Percentiles rank a stretch among this genome's conserved stretches.
phyloP scores from a whole-genome alignment of 2,888 invertebrate species.

The Trilocha varians region DNA sequence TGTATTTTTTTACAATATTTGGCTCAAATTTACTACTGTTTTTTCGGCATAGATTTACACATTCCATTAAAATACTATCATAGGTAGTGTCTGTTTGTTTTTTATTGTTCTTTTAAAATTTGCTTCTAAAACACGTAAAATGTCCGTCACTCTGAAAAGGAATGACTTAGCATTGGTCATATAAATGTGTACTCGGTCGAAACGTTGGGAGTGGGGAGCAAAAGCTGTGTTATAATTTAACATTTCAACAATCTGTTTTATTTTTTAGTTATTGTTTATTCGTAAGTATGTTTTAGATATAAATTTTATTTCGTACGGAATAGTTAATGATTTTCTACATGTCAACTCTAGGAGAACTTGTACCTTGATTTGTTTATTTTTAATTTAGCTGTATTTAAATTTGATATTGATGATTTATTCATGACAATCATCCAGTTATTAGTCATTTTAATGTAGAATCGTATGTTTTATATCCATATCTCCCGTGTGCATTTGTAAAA shows the following conservation, averaged over 20 bases:
- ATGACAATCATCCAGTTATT: conserved; percentile 52
- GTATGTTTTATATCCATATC: conserved; percentile 18
- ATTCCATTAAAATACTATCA: conserved; percentile 63
- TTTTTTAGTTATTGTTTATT: conserved; percentile 71
- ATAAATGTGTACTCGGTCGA: conserved; percentile 34
- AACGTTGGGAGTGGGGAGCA: conserved; percentile 54
- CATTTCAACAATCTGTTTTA: conserved; percentile 71
- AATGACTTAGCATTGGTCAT: conserved; percentile 55
- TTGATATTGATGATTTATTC: conserved; percentile 65
- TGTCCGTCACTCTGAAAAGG: conserved; percentile 15
- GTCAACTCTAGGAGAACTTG: conserved; percentile 60
- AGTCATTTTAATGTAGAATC: conserved; percentile 34
- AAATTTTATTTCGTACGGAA: conserved; percentile 67
- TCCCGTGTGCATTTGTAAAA: conserved; percentile 44
- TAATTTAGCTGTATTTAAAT: conserved; percentile 56
- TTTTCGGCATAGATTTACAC: conserved; percentile 40
- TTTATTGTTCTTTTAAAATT: conserved; percentile 27
- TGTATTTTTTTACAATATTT: neutral
- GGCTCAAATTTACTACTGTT: conserved; percentile 14
- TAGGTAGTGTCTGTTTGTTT: conserved; percentile 39
- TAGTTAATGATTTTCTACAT: conserved; percentile 60
- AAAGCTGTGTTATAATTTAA: conserved; percentile 72
- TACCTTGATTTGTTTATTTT: conserved; percentile 67
- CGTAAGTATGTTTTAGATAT: conserved; percentile 65
- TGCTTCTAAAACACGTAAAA: conserved; percentile 6